phyloP scores from a whole-genome alignment of 2,797 vertebrate genomes.

The Tarsius wallacei region DNA sequence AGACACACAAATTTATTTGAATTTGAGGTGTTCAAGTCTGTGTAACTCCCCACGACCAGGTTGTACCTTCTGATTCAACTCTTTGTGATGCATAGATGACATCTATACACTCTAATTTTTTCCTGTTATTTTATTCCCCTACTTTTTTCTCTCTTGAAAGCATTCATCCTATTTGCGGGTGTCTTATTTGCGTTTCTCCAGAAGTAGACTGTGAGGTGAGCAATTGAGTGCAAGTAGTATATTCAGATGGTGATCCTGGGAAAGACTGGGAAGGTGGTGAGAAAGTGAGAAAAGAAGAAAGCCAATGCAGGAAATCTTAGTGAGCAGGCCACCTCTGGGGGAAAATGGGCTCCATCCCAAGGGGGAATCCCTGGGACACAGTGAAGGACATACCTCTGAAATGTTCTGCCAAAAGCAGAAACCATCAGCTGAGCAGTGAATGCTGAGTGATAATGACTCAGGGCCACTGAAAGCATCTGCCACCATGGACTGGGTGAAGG shows the following conservation, averaged over 20 bases:
- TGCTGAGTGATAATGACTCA: not conserved
- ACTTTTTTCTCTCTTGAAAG: not conserved
- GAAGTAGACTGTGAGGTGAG: not conserved
- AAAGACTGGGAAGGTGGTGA: not conserved
- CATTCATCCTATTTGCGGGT: not conserved
- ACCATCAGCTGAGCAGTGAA: no score
- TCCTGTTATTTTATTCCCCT: not conserved
- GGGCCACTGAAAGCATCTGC: accelerated
- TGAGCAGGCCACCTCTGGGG: not conserved
- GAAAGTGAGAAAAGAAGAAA: not conserved
- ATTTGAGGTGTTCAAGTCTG: not conserved
- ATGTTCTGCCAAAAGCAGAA: not conserved
- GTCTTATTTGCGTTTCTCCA: not conserved
- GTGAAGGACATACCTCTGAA: not conserved
- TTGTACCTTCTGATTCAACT: not conserved
- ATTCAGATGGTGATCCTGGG: not conserved
- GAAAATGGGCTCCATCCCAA: not conserved
- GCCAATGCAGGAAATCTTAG: accelerated
- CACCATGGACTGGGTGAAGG: not conserved
- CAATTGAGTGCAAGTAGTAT: not conserved
- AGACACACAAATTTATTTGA: not conserved
- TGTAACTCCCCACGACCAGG: not conserved
- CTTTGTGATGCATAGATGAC: not conserved
- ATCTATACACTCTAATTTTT: not conserved
- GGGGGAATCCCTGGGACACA: not conserved